Base-by-base conservation (phyloP, 2,113 vertebrate genomes). In the Ophiodon elongatus region DNA sequence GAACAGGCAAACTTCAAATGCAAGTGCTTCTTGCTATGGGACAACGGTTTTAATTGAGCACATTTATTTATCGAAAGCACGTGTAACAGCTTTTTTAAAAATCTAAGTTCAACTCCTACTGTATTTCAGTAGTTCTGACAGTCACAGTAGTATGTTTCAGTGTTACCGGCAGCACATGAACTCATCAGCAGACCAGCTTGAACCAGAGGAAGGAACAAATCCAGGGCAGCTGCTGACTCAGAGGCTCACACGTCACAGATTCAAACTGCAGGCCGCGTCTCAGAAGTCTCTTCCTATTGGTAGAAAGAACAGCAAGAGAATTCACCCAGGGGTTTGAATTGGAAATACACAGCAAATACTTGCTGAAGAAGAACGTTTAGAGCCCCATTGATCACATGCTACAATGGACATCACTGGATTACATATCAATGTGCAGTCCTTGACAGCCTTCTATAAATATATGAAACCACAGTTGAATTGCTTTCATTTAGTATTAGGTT, bases 161-260 rank as follows among this genome's bases (percentile, higher is more conserved):
- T 14, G 6, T 79, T 59, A 71, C 57, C 11, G 0, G 45, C 39
- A 33, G 70, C 70, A 70, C 75, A 4, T 86, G 71, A 86, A 86
- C 70, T 57, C 50, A 75, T 54, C 79, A 62, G 43, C 57, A 62
- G 78, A 80, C 10, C 73, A 69, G 88, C 27, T 74, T 82, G 54
- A 83, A 76, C 73, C 82, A 85, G 84, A 43, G 62, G 41, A 66
- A 74, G 73, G 60, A 82, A 62, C 72, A 71, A 66, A 86, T 82
- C 62, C 81, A 52, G n/a, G 10, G 84, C 86, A 92, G 89, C 86
- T 89, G 86, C 63, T 19, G 86, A 72, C 71, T 50, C 43, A 43
- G 10, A 66, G 62, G 17, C 7, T 39, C 21, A 33, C 6, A n/a
- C 25, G 27, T 35, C 52, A 50, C 74, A 10, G 6, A 83, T 91